Percentiles rank a stretch among this genome's conserved stretches.
Conservation (phyloP, 2,888 invertebrate species). For the Agriotes lineatus region DNA sequence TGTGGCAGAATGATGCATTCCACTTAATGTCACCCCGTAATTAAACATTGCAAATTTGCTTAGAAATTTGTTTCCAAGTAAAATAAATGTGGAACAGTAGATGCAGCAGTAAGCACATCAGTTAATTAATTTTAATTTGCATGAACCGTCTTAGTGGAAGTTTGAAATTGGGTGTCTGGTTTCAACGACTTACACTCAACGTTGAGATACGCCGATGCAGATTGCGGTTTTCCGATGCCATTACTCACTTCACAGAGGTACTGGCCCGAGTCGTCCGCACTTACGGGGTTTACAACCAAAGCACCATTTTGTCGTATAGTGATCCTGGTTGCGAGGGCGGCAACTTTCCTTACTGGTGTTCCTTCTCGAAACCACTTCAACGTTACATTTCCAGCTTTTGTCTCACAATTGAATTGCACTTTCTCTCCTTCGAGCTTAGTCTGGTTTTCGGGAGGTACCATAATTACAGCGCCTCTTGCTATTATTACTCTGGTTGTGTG, state of each 20-base stretch:
- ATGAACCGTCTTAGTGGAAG: constrained; percentile 17
- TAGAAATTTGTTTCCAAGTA: not conserved
- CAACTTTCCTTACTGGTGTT: constrained; percentile 87
- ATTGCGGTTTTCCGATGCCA: constrained; percentile 95
- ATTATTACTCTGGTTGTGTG: constrained; percentile 96
- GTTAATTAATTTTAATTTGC: constrained; percentile 37
- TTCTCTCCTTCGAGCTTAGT: constrained; percentile 95
- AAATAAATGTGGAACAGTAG: not conserved
- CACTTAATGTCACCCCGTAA: not conserved
- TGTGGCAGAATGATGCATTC: not conserved
- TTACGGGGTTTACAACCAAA: constrained; percentile 92
- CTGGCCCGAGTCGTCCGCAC: constrained; percentile 94
- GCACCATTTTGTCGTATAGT: constrained; percentile 90
- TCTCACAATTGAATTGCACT: constrained; percentile 94
- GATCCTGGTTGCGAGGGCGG: constrained; percentile 86
- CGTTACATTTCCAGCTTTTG: constrained; percentile 94
- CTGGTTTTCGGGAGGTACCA: constrained; percentile 94
- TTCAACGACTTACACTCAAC: constrained; percentile 87
- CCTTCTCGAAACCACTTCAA: constrained; percentile 95
- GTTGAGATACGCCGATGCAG: constrained; percentile 94
- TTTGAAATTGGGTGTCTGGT: constrained; percentile 17
- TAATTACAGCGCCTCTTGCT: constrained; percentile 96
- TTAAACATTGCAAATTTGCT: not conserved
- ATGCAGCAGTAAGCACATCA: constrained; percentile 25
- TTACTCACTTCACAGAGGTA: constrained; percentile 97